Evolutionary conservation across 2,888 invertebrate species (phyloP), one percentile per base, ranked within the genome.

Genomic region (Polydrusus tereticollis): DNA sequence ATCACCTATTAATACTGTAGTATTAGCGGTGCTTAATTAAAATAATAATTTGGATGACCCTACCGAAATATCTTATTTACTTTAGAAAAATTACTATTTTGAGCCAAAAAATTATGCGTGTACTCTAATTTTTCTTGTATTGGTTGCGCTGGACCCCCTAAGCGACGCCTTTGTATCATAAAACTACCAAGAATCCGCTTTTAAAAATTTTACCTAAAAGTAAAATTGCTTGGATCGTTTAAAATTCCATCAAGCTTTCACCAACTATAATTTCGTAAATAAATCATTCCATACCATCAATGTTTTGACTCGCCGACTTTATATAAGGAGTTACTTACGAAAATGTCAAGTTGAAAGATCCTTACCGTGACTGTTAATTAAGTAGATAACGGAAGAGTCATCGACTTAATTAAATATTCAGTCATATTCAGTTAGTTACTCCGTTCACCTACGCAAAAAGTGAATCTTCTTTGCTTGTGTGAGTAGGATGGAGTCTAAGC

Each of bases 361-460:
- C 47, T 33, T 45, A 62, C 62, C n/a, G 12, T 29, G 62, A 62
- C 47, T 62, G 29, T 29, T 62, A 62, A 62, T 47, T 20, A 47
- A 47, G 16, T 5, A 62, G 33, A 62, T 62, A 62, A 62, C 62
- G 43, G 45, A 62, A 62, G 16, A 62, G 33, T 62, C 62, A 62
- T 62, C 45, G 47, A 5, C 33, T 62, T 60, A 45, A 62, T 62
- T 62, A 62, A 62, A 29, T 33, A 62, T 62, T 43, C 47, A 18
- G 62, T 47, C 33, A 47, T 26, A 26, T 43, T 60, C 60, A 26
- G 23, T 60, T 47, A 33, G 29, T 16, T 47, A 45, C 23, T 26
- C 33, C 18, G n/a, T 33, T 45, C 62, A 47, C 62, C 62, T 47
- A 62, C 43, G 62, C 62, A 38, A 62, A 62, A 60, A 60, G 60